Base-by-base conservation (phyloP, 2,888 invertebrate genomes). In the Octonoba sinensis region DNA sequence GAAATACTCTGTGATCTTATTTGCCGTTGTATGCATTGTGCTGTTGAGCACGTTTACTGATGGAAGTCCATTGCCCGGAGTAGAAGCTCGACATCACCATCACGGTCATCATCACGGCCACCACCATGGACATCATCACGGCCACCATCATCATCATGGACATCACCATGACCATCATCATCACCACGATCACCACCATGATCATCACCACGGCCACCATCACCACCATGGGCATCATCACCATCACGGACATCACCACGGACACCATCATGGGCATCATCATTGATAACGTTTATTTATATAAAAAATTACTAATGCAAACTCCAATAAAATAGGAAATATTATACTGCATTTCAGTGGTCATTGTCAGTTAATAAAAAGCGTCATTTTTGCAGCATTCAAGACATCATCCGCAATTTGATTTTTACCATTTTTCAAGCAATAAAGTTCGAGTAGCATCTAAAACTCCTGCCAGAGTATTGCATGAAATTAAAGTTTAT, bases 71-170 rank as follows among this genome's bases (percentile, higher is more conserved):
- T n/a, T 13, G n/a, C 18, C 47, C 12, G 27, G 46, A 11, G n/a
- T 57, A 46, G 73, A 74, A n/a, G 65, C 56, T 6, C 54, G 67
- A 11, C 67, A 67, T 54, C 67, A 59, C 22, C 59, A 59, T 20
- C 59, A 59, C 27, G 59, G 59, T 24, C n/a, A 27, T 54, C 54
- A 54, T 18, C 12, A 27, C 27, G 36, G 36, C 12, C 24, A 27
- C 2, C 66, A 64, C 13, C 75, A 76, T 60, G 59, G 47, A 0
- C 76, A 76, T 18, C 67, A 76, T 16, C 69, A 69, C n/a, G 46
- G 20, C 4, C 74, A 66, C 24, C 56, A 56, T 1, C 74, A 74
- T 49, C 57, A 66, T 0, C 74, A 74, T n/a, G 24, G 47, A 0
- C 74, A 74, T 18, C 24, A 65, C 3, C 74, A 74, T 11, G 57